phyloP scores from a whole-genome alignment of 2,797 vertebrate genomes.

The Pagetopsis macropterus region DNA sequence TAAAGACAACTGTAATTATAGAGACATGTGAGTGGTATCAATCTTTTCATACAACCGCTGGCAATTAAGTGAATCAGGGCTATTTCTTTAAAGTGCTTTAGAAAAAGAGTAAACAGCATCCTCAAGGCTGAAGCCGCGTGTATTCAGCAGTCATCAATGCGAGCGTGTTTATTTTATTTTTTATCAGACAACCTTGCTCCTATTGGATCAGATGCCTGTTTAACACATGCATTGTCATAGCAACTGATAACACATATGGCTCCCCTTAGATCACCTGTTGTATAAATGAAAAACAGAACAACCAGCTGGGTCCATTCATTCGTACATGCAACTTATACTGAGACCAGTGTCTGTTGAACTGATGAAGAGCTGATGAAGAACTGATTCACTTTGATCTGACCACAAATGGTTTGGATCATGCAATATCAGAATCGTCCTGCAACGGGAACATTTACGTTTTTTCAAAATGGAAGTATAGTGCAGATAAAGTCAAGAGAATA shows the following conservation, averaged over 20 bases:
- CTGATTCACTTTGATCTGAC: slow-evolving; percentile 13
- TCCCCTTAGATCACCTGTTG: slow-evolving; percentile 40
- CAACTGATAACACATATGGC: slow-evolving; percentile 46
- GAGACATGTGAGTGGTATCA: not conserved
- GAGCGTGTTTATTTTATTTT: slow-evolving; percentile 33
- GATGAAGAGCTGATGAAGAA: slow-evolving; percentile 2
- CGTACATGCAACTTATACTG: not conserved
- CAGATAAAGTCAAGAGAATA: no score
- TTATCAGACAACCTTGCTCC: slow-evolving; percentile 18
- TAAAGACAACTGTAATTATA: not conserved
- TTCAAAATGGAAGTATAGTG: no score
- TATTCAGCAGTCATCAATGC: slow-evolving; percentile 16
- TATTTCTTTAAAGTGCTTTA: not conserved
- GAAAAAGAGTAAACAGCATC: slow-evolving; percentile 14
- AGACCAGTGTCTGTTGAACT: not conserved
- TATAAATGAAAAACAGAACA: slow-evolving; percentile 31
- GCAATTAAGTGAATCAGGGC: not conserved
- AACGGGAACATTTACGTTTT: no score
- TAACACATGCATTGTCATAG: slow-evolving; percentile 49
- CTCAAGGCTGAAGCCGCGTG: slow-evolving; percentile 26
- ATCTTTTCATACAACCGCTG: not conserved
- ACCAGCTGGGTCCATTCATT: slow-evolving; percentile 11
- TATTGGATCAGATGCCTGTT: slow-evolving; percentile 36
- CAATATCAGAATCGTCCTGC: no score
- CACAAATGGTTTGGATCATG: slow-evolving; percentile 7